phyloP scores from a whole-genome alignment of 2,888 invertebrate genomes.

The Pterostichus niger region DNA sequence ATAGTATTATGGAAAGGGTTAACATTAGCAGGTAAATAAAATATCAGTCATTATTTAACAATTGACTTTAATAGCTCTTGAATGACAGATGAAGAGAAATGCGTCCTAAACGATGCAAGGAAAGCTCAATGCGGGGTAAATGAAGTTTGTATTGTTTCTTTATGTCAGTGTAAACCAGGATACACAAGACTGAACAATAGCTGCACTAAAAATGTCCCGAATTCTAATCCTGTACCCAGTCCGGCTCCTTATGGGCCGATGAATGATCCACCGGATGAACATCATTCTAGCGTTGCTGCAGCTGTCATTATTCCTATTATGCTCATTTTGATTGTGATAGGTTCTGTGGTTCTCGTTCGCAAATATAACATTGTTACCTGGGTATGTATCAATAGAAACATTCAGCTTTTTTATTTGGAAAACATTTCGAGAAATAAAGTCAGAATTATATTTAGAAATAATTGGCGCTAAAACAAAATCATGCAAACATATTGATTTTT shows the following conservation, averaged over 20 bases:
- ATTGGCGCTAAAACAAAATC: no score
- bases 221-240: conserved; percentile 66
- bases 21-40: conserved; percentile 57
- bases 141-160: conserved; percentile 72
- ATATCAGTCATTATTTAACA: conserved; percentile 26
- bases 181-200: conserved; percentile 70
- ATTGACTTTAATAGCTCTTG: conserved; percentile 40
- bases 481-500: no score
- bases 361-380: conserved; percentile 73
- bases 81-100: conserved; percentile 68
- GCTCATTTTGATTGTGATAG: conserved; percentile 75
- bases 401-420: conserved; percentile 23
- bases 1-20: conserved; percentile 52
- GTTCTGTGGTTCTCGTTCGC: conserved; percentile 73
- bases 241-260: conserved; percentile 72
- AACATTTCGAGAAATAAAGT: not conserved
- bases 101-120: conserved; percentile 68
- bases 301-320: conserved; percentile 74
- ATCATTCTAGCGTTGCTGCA: conserved; percentile 73
- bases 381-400: conserved; percentile 70
- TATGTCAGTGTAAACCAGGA: conserved; percentile 73
- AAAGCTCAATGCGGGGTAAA: conserved; percentile 71
- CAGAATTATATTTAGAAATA: no score
- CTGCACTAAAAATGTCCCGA: conserved; percentile 68
- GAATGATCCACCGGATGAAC: conserved; percentile 69